Percentiles rank a stretch among this genome's conserved stretches.
Evolutionary conservation across 1,140 invertebrate genomes (phyloP).

Genomic region (Microplitis mediator): DNA sequence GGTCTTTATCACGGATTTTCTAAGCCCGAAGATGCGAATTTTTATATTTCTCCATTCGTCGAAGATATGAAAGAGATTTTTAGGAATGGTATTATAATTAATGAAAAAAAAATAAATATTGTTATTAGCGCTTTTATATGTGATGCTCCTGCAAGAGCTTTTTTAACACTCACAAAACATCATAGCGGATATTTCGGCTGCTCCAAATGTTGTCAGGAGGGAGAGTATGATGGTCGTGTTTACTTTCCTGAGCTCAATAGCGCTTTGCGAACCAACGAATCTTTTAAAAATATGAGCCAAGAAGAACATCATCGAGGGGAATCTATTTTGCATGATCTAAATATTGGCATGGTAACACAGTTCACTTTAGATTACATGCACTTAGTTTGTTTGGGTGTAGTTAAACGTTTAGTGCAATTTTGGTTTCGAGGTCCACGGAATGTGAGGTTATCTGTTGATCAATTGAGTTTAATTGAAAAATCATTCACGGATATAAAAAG

Average conservation of each 20-base stretch:
- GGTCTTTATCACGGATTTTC: too few relatives aligned
- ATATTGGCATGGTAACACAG: conserved; percentile 33
- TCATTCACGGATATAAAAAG: too few relatives aligned
- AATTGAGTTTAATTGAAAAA: too few relatives aligned
- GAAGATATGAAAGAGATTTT: too few relatives aligned
- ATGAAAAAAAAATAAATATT: conserved; percentile 13
- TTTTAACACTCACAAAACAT: conserved; percentile 15
- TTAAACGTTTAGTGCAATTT: too few relatives aligned
- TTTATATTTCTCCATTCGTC: too few relatives aligned
- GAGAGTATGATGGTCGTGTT: background rate
- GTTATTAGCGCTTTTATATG: conserved; percentile 34
- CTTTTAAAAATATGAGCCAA: background rate
- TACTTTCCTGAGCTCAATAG: conserved; percentile 15
- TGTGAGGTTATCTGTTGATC: too few relatives aligned
- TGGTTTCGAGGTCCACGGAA: too few relatives aligned
- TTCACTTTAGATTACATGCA: conserved; percentile 42
- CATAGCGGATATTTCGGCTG: conserved; percentile 27
- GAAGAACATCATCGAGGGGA: conserved; percentile 6
- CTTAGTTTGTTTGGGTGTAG: conserved; percentile 11
- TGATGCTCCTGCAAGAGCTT: conserved; percentile 36
- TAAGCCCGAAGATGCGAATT: too few relatives aligned
- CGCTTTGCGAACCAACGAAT: conserved; percentile 13
- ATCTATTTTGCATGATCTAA: conserved; percentile 18
- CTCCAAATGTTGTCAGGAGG: conserved; percentile 25
- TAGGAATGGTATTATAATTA: too few relatives aligned